Evolutionary conservation across 2,797 vertebrate genomes (phyloP).

Genomic region (Sebastes taczanowskii): DNA sequence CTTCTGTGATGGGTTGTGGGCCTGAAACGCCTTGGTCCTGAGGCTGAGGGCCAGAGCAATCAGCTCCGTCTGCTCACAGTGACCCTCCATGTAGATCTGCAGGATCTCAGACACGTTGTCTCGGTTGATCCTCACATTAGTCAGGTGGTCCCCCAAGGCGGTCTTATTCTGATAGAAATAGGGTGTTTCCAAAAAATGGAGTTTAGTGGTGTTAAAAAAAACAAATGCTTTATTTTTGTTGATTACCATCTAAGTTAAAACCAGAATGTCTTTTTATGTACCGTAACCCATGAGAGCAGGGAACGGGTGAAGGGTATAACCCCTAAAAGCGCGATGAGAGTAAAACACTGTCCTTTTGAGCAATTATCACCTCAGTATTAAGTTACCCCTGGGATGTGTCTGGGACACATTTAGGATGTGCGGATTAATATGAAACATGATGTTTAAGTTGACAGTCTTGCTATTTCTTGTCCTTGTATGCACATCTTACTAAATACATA

Average conservation of each 20-base stretch:
- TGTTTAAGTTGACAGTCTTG: neutral
- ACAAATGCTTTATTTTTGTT: neutral
- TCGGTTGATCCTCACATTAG: constrained; percentile 89
- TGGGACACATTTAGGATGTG: constrained; percentile 1
- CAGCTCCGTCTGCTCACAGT: constrained; percentile 84
- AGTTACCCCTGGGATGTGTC: neutral
- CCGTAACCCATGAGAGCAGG: neutral
- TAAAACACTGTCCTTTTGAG: constrained; percentile 13
- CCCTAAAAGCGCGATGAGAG: neutral
- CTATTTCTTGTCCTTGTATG: neutral
- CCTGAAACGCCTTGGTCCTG: constrained; percentile 94
- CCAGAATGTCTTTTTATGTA: neutral
- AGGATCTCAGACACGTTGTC: constrained; percentile 96
- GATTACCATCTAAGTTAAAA: neutral
- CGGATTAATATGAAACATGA: neutral
- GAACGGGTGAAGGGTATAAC: neutral
- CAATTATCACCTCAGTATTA: neutral
- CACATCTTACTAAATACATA: neutral
- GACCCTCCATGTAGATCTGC: constrained; percentile 93
- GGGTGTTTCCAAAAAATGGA: neutral
- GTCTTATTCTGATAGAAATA: constrained; percentile 87
- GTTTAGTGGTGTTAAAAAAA: neutral
- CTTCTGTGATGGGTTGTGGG: constrained; percentile 91
- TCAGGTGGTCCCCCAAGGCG: constrained; percentile 90
- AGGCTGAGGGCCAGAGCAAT: constrained; percentile 88